Evolutionary conservation across 2,888 invertebrate genomes (phyloP).

Genomic region (Ischnus inquisitorius): DNA sequence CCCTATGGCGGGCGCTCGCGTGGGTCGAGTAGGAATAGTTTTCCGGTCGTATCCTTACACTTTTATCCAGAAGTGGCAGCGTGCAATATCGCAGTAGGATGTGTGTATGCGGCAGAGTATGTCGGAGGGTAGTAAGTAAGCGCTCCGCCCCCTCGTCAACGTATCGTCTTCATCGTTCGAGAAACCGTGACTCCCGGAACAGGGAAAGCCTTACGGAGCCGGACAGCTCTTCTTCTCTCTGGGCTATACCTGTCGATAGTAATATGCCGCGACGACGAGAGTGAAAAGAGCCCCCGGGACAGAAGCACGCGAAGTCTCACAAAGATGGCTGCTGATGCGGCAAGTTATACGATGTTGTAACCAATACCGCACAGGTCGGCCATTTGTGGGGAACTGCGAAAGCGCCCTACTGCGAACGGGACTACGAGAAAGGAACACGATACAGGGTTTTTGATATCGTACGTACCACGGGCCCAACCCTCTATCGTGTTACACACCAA

Average conservation of each 20-base stretch:
- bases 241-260: constrained; percentile 37
- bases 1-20: background rate
- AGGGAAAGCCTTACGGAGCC: constrained; percentile 54
- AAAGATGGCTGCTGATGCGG: constrained; percentile 81
- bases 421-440: constrained; percentile 79
- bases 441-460: constrained; percentile 83
- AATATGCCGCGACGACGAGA: constrained; percentile 31
- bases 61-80: background rate
- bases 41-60: constrained; percentile 34
- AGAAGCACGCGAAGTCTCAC: constrained; percentile 80
- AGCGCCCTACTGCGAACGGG: constrained; percentile 69
- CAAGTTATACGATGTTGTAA: constrained; percentile 76
- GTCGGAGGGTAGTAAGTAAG: constrained; percentile 31
- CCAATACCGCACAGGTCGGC: constrained; percentile 83
- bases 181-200: constrained; percentile 50
- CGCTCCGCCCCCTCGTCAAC: constrained; percentile 41
- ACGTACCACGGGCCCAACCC: constrained; percentile 81
- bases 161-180: constrained; percentile 50
- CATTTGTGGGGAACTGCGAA: constrained; percentile 80
- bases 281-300: constrained; percentile 69
- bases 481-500: constrained; percentile 83
- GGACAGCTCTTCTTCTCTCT: constrained; percentile 23
- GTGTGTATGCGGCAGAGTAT: background rate
- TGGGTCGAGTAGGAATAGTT: constrained; percentile 18
- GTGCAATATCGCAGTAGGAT: background rate